phyloP scores from a whole-genome alignment of 2,888 invertebrate species.

The Nemapogon koenigi region DNA sequence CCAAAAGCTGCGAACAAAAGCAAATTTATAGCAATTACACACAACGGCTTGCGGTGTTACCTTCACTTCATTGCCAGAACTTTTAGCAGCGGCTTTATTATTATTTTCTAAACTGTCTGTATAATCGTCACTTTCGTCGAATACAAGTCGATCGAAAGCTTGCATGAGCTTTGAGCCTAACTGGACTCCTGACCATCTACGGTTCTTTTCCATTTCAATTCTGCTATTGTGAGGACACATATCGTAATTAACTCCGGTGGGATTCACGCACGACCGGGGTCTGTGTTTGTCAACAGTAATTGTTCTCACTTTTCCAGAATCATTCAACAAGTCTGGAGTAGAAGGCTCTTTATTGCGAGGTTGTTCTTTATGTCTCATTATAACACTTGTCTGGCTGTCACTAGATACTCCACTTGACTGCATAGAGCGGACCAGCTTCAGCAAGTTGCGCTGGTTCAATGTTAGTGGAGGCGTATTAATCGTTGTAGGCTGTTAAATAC shows the following conservation, averaged over 20 bases:
- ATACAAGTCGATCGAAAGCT: slow-evolving; percentile 72
- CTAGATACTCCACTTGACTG: slow-evolving; percentile 63
- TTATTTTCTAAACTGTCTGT: slow-evolving; percentile 77
- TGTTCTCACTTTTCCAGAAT: slow-evolving; percentile 59
- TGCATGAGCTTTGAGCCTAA: slow-evolving; percentile 74
- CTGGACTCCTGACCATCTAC: slow-evolving; percentile 78
- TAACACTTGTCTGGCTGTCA: slow-evolving; percentile 57
- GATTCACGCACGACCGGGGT: slow-evolving; percentile 76
- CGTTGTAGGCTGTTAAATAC: slow-evolving; percentile 62
- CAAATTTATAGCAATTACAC: slow-evolving; percentile 25
- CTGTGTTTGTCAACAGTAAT: slow-evolving; percentile 63
- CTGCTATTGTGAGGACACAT: slow-evolving; percentile 55
- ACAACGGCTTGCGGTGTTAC: slow-evolving; percentile 42
- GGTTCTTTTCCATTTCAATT: slow-evolving; percentile 56
- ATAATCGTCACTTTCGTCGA: slow-evolving; percentile 74
- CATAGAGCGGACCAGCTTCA: slow-evolving; percentile 65
- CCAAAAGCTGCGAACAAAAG: slow-evolving; percentile 24
- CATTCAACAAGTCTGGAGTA: slow-evolving; percentile 65
- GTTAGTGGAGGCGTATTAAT: slow-evolving; percentile 63
- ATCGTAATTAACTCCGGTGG: slow-evolving; percentile 49
- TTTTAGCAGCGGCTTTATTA: slow-evolving; percentile 50
- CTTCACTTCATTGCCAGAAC: slow-evolving; percentile 59
- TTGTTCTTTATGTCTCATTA: slow-evolving; percentile 52
- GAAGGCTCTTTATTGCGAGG: slow-evolving; percentile 56
- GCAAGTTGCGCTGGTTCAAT: slow-evolving; percentile 64